These are phyloP conservation scores for Botrylloides violaceus DNA, from an alignment of 23 tunicate species.

Conservation along the genomic window DNA sequence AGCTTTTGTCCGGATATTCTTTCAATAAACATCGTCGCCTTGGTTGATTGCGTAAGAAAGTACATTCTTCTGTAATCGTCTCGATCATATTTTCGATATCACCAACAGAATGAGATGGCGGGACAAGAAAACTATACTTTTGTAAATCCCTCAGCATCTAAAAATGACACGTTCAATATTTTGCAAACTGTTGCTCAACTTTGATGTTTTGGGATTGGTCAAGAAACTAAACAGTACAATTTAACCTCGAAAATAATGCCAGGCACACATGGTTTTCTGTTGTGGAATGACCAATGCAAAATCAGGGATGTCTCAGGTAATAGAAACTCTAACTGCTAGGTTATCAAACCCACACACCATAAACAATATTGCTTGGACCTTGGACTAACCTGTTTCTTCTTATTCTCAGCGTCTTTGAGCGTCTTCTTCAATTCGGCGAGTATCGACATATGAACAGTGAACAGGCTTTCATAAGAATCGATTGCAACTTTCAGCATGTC, in stretches of 20 bases:
- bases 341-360: no score
- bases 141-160: constrained; percentile 36
- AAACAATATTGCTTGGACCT: no score
- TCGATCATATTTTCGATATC: constrained; percentile 39
- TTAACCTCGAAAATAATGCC: no score
- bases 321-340: no score
- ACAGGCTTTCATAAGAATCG: constrained; percentile 50
- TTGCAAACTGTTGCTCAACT: no score
- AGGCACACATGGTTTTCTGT: no score
- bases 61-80: constrained; percentile 29
- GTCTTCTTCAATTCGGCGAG: constrained; percentile 45
- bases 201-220: no score
- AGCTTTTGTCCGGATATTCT: constrained; percentile 61
- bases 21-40: constrained; percentile 47
- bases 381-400: constrained; percentile 54
- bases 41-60: constrained; percentile 33
- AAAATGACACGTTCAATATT: no score
- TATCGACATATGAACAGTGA: constrained; percentile 39
- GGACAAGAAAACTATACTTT: constrained; percentile 11
- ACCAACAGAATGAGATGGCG: background rate
- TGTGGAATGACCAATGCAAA: no score
- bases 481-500: constrained; percentile 50
- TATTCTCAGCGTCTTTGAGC: constrained; percentile 29
- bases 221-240: no score
- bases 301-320: no score